Base-by-base conservation (phyloP, 2,113 vertebrate species). In the Nannospalax galili region DNA sequence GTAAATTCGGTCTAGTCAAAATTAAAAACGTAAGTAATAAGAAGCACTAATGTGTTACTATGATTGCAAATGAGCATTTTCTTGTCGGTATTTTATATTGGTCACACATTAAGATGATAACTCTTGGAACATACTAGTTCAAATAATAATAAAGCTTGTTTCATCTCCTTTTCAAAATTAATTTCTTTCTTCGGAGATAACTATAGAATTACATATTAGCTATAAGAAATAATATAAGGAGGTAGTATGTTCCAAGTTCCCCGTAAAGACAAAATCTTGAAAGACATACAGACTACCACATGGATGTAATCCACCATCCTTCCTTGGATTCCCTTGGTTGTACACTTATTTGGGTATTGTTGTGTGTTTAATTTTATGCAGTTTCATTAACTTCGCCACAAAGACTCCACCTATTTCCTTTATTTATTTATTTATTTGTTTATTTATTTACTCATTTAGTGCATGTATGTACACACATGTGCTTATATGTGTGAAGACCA, bases 1-100 rank as follows among this genome's bases (percentile, higher is more conserved):
- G 60, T 32, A 93, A 88, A 96, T 86, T 96, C 86, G 69, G 28
- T 91, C 42, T 70, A 84, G 15, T 15, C 92, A 90, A 70, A 97
- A 95, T 86, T 92, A 97, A 94, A 93, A 84, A n/a, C 40, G 24
- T 28, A 82, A 42, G 30, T 7, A 32, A 84, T 8, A 94, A 58
- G 32, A 88, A 85, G 30, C 70, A 7, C 32, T 84, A 19, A 19
- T 37, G 89, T 73, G 19, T 17, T 45, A 40, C 11, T 87, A 19
- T 40, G 72, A 88, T 6, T 85, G 58, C 16, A 86, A n/a, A 80
- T 32, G 1, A 93, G 69, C 7, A 60, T 58, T 92, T 79, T 48
- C 32, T 56, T 92, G 90, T 78, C 6, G 48, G 11, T 32, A 94
- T 73, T 86, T 93, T 69, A 79, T 73, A 87, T 0, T 86, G 24